Conservation (phyloP, 2,113 vertebrate species). For the Thamnaconus septentrionalis region DNA sequence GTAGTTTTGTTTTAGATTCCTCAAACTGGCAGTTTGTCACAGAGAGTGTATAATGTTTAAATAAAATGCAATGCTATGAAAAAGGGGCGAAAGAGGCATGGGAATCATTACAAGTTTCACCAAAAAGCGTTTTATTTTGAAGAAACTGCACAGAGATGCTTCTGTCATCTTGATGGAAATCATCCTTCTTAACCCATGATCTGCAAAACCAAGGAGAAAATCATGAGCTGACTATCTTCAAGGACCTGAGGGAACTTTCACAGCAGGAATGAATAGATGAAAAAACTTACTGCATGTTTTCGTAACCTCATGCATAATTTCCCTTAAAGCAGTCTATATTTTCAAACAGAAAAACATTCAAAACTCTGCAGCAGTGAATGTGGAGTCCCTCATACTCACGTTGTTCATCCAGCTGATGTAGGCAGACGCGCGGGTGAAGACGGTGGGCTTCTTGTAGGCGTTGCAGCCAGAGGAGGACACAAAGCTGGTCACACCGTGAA, state of each 20-base stretch:
- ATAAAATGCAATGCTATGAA: too few species aligned
- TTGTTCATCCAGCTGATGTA: constrained; percentile 84
- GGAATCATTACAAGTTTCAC: neutral
- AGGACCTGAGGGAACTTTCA: neutral
- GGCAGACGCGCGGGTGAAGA: constrained; percentile 88
- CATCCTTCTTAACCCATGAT: constrained; percentile 64
- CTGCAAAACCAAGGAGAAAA: constrained; percentile 48
- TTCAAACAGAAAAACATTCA: too few species aligned
- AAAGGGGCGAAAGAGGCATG: too few species aligned
- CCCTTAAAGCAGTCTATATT: too few species aligned
- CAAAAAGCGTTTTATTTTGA: constrained; percentile 50
- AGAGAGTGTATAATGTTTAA: too few species aligned
- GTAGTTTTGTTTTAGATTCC: too few species aligned
- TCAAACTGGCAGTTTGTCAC: too few species aligned
- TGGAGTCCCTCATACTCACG: constrained; percentile 68
- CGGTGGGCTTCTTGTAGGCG: constrained; percentile 80
- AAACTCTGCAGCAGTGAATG: too few species aligned
- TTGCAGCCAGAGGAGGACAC: constrained; percentile 85
- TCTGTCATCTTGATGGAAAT: constrained; percentile 39
- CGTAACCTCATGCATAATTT: too few species aligned
- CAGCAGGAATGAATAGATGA: neutral
- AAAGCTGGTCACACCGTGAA: constrained; percentile 90
- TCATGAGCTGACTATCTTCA: constrained; percentile 16
- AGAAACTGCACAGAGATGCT: constrained; percentile 3
- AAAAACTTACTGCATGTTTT: too few species aligned